Base-by-base conservation (phyloP, 2,888 invertebrate species). In the Chymomyza amoena region DNA sequence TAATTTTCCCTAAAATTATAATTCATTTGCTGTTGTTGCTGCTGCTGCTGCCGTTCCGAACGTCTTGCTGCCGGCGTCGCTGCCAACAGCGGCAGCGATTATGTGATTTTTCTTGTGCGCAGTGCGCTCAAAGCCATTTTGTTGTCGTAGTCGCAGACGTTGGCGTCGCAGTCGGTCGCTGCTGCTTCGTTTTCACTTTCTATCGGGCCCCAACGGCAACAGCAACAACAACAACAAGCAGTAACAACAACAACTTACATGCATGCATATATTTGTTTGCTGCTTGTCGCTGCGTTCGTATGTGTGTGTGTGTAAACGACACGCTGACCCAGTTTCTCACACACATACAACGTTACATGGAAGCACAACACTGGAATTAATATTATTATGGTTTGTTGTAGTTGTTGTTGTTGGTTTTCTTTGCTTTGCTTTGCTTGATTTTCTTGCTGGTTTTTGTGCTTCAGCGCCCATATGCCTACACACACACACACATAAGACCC, bases 281-380 rank as follows among this genome's bases (percentile, higher is more conserved):
- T n/a, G n/a, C 61, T 18, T 61, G 25, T 62, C 50, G 15, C 45
- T 62, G 62, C 50, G 20, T 77, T 61, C 68, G 13, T 64, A 54
- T 64, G 56, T 69, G 13, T 68, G 70, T 76, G 77, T 75, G 59
- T 64, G 50, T 68, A 81, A 79, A 84, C 89, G 89, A 89, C 89
- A 89, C 86, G 89, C 88, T 89, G 89, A 89, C 89, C 89, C 84
- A 89, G 89, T 89, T 89, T 89, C 88, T 81, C 82, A 83, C 77
- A 84, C 87, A 73, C 84, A 78, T 76, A 84, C 84, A 76, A 77
- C 16, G 71, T 70, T 78, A 79, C 80, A 73, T 78, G 82, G 87
- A 84, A 80, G 87, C 84, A 86, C 84, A 84, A 65, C 81, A 87
- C 87, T 85, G 84, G 84, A 85, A 85, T 85, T 85, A 85, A 85